Evolutionary conservation across 1,140 invertebrate genomes (phyloP).

Genomic region (Archivesica marissinica): DNA sequence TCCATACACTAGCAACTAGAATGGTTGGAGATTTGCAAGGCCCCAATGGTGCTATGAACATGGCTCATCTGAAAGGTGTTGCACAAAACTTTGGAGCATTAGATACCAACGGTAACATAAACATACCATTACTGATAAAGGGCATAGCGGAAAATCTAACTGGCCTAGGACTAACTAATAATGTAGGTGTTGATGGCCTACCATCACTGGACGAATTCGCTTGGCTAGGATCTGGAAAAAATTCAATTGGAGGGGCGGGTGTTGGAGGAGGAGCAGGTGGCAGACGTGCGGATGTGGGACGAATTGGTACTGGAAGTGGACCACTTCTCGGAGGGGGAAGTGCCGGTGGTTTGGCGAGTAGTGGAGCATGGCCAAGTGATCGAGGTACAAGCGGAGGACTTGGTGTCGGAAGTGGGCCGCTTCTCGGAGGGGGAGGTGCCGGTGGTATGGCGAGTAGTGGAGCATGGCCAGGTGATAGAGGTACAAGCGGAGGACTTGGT

Average conservation of each 20-base stretch:
- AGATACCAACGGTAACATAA: constrained; percentile 40
- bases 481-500: not conserved
- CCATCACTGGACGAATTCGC: constrained; percentile 6
- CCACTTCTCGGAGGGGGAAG: not conserved
- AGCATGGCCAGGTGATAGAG: not conserved
- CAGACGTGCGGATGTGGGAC: not conserved
- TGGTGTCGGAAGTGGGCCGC: not conserved
- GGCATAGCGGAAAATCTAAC: not conserved
- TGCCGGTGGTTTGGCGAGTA: not conserved
- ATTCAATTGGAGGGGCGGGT: not conserved
- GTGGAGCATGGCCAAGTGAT: not conserved
- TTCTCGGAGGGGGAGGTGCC: not conserved
- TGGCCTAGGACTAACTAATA: not conserved
- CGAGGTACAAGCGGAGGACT: not conserved
- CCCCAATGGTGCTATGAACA: not conserved
- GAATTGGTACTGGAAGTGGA: not conserved
- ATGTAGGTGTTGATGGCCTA: not conserved
- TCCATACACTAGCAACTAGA: constrained; percentile 8
- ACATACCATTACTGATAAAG: not conserved
- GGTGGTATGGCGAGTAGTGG: not conserved
- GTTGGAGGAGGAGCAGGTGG: not conserved
- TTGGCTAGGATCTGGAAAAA: constrained; percentile 12
- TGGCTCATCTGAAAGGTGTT: constrained; percentile 9
- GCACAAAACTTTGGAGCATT: constrained; percentile 15
- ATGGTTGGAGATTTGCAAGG: not conserved